Percentiles rank a stretch among this genome's conserved stretches.
Conservation (phyloP, 2,888 invertebrate species). For the Nemotelus pantherinus region DNA sequence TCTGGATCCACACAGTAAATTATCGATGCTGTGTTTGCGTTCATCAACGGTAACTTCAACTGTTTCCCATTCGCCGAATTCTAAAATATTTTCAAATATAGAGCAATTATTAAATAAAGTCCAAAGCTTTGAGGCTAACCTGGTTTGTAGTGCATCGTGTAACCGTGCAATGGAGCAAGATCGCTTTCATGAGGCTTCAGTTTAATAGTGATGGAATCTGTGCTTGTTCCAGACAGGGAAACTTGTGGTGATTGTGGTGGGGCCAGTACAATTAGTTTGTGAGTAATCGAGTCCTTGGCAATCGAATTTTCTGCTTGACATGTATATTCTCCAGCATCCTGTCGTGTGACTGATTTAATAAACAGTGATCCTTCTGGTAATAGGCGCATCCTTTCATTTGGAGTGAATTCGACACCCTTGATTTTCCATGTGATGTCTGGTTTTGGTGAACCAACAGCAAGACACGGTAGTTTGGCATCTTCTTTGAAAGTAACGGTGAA, state of each 20-base stretch:
- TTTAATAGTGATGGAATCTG: slow-evolving; percentile 78
- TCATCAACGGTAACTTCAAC: slow-evolving; percentile 81
- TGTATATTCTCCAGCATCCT: slow-evolving; percentile 93
- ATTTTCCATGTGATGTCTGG: slow-evolving; percentile 92
- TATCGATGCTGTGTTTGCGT: slow-evolving; percentile 86
- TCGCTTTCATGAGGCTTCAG: slow-evolving; percentile 79
- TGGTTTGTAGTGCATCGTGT: slow-evolving; percentile 91
- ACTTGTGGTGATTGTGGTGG: slow-evolving; percentile 82
- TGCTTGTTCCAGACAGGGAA: slow-evolving; percentile 78
- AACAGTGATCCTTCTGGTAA: slow-evolving; percentile 91
- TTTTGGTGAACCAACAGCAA: slow-evolving; percentile 90
- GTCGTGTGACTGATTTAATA: slow-evolving; percentile 86
- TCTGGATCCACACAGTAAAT: slow-evolving; percentile 89
- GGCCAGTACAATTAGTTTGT: slow-evolving; percentile 83
- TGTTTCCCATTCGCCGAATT: slow-evolving; percentile 94
- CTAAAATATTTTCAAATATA: slow-evolving; percentile 59
- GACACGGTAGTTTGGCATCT: slow-evolving; percentile 89
- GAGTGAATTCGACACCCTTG: slow-evolving; percentile 80
- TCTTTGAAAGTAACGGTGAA: slow-evolving; percentile 92
- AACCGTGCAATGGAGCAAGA: slow-evolving; percentile 89
- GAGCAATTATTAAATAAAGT: neutral
- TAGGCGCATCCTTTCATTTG: slow-evolving; percentile 84
- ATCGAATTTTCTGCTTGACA: slow-evolving; percentile 93
- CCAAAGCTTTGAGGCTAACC: slow-evolving; percentile 53
- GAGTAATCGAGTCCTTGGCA: slow-evolving; percentile 91